Conservation (phyloP, 1,140 invertebrate species). For the Tetragonula clypearis region DNA sequence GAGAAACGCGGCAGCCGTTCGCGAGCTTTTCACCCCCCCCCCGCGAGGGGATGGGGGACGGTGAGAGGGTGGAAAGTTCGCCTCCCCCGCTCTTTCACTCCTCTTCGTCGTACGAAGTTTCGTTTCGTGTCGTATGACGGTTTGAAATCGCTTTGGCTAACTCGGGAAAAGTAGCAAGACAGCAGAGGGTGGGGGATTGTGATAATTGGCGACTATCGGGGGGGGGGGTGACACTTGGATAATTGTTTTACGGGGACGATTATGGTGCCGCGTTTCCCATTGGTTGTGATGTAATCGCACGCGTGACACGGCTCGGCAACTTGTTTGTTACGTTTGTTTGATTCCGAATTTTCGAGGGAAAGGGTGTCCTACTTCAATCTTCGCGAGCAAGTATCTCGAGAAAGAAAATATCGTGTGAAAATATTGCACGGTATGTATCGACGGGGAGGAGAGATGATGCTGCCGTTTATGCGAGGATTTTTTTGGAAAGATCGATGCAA, state of each 20-base stretch:
- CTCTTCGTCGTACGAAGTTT: background rate
- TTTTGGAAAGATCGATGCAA: no score
- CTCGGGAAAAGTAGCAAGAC: background rate
- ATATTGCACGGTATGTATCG: no score
- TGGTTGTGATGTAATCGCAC: background rate
- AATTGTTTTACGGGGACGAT: constrained; percentile 8
- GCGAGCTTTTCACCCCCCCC: background rate
- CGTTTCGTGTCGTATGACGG: no score
- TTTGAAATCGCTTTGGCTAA: background rate
- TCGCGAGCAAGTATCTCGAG: no score
- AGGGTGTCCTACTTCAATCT: background rate
- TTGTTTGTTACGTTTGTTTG: background rate
- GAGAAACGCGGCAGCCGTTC: background rate
- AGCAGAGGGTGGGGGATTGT: background rate
- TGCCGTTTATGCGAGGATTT: no score
- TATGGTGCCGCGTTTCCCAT: background rate
- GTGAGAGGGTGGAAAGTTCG: background rate
- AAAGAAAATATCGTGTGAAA: no score
- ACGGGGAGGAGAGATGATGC: no score
- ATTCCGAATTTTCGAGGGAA: background rate
- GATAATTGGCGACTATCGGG: background rate
- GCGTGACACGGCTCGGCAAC: background rate
- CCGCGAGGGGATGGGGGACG: no score
- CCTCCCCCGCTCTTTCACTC: background rate
- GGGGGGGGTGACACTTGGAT: background rate